These are phyloP conservation scores for Leptopterna dolabrata DNA, from an alignment of 2,888 invertebrate genomes.

Conservation along the genomic window DNA sequence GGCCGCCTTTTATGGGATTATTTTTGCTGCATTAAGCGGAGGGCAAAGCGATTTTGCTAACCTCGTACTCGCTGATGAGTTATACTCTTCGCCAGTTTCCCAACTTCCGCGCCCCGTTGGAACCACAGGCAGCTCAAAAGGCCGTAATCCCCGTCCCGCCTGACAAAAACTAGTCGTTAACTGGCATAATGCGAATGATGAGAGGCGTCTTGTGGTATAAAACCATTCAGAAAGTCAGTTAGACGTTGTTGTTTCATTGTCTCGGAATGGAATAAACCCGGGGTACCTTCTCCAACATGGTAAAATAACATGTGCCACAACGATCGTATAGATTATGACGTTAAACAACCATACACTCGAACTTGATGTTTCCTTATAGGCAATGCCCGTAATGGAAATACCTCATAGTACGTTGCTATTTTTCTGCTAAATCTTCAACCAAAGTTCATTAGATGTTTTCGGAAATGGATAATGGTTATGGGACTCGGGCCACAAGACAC, in stretches of 20 bases:
- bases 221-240: not conserved
- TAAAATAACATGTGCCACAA: too few species aligned
- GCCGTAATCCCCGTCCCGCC: not conserved
- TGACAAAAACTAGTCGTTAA: not conserved
- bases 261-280: too few species aligned
- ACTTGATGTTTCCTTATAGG: too few species aligned
- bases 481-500: too few species aligned
- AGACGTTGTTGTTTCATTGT: not conserved
- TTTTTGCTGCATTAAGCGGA: not conserved
- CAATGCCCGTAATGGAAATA: too few species aligned
- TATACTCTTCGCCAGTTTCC: not conserved
- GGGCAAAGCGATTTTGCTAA: not conserved
- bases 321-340: too few species aligned
- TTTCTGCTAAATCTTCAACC: too few species aligned
- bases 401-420: too few species aligned
- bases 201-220: not conserved
- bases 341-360: too few species aligned
- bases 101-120: not conserved
- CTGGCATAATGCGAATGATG: not conserved
- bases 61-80: slow-evolving; percentile 3
- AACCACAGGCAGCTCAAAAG: not conserved
- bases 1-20: not conserved
- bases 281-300: too few species aligned
- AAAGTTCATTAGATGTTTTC: too few species aligned
- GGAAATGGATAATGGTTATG: too few species aligned